Base-by-base conservation (phyloP, 1,140 invertebrate genomes). In the Hyles euphorbiae region DNA sequence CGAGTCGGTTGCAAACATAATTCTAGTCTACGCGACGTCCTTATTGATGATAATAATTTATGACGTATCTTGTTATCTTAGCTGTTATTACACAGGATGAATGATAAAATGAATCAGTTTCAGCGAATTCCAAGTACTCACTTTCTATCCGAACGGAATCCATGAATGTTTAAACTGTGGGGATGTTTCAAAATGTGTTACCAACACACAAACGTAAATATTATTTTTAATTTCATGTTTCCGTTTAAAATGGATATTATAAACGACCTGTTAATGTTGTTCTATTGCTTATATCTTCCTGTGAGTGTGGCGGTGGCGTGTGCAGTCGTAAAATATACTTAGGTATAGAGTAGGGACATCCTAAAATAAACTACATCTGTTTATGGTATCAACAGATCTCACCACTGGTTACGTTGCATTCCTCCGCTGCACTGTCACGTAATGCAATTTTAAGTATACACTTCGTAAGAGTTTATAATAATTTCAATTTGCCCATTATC, bases 231-330 rank as follows among this genome's bases (percentile, higher is more conserved):
- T 72, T 53, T 61, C 63, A 72, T 60, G 57, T 76, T 81, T 83
- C 78, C 77, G 78, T 59, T 72, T 55, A 68, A 61, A 74, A 65
- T 63, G 60, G 58, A 65, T 74, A 72, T 76, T 71, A 76, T 69
- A 69, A 79, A 80, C 65, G 74, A 72, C 64, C 67, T 74, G 74
- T 78, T 81, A 81, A 78, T 78, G 76, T 77, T 79, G 63, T 74
- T 74, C 68, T 67, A 79, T 82, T 81, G 78, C 79, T 84, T 74
- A 83, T 74, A 72, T 71, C 79, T 81, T 84, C 75, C 81, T 83
- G 78, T 72, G 59, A 65, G 60, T 66, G 66, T 74, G 56, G 44
- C 33, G 5, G 53, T 10, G 10, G 40, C 32, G 52, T 53, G 61
- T 40, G 36, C 5, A 40, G 55, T 81, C 76, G 74, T 81, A 71